phyloP scores from a whole-genome alignment of 2,113 vertebrate species.

The Oryzias celebensis region DNA sequence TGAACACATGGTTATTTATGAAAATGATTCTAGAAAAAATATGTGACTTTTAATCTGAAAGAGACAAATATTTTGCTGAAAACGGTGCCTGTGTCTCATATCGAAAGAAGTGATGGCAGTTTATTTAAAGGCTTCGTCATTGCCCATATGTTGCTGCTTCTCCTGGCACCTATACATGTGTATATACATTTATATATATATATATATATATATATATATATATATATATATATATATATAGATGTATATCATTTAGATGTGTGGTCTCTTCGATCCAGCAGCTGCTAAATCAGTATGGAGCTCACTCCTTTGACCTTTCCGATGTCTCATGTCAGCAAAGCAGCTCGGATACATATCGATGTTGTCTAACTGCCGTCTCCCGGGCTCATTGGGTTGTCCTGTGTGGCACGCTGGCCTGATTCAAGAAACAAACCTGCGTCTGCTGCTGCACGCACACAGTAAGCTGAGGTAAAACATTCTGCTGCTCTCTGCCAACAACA shows the following conservation, averaged over 20 bases:
- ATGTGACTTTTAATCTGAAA: slow-evolving; percentile 20
- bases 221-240: not conserved
- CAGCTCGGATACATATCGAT: slow-evolving; percentile 44
- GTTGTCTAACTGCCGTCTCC: slow-evolving; percentile 27
- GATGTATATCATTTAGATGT: slow-evolving; percentile 10
- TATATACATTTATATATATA: not conserved
- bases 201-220: not conserved
- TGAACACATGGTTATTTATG: too few relatives aligned
- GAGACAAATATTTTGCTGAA: slow-evolving; percentile 45
- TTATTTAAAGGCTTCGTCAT: too few relatives aligned
- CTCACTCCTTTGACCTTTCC: slow-evolving; percentile 60
- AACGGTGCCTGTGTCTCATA: slow-evolving; percentile 8
- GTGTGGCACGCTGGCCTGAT: slow-evolving; percentile 10
- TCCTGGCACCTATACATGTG: not conserved
- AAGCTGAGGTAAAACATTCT: not conserved
- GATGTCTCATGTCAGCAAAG: slow-evolving; percentile 25
- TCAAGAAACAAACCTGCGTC: slow-evolving; percentile 23
- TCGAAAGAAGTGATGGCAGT: too few relatives aligned
- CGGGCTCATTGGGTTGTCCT: not conserved
- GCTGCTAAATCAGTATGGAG: slow-evolving; percentile 51
- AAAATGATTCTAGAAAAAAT: too few relatives aligned
- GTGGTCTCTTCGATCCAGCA: slow-evolving; percentile 28
- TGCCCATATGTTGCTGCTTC: not conserved
- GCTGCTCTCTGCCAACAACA: slow-evolving; percentile 1
- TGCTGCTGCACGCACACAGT: slow-evolving; percentile 2